These are phyloP conservation scores for Euleptes europaea DNA, from an alignment of 2,113 vertebrate genomes.

Conservation along the genomic window DNA sequence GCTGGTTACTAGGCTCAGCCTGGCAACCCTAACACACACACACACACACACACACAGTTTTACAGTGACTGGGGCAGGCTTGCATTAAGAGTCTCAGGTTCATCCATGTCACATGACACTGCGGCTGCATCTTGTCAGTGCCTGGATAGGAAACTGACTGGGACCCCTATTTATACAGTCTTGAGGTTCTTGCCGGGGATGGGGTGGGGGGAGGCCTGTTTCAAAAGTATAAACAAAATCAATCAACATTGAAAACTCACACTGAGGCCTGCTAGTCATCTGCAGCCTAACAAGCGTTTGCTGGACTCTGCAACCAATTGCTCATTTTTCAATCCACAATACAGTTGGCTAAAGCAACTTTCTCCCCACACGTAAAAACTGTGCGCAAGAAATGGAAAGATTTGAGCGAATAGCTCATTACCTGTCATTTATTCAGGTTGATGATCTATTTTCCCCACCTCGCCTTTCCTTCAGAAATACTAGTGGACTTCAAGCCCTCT, in stretches of 20 bases:
- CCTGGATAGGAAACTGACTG: background rate
- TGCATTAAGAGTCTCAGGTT: background rate
- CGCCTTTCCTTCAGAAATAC: too few relatives aligned
- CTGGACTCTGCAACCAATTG: background rate
- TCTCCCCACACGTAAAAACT: too few relatives aligned
- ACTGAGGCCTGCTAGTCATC: background rate
- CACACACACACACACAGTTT: background rate
- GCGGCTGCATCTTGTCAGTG: background rate
- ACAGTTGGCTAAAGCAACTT: too few relatives aligned
- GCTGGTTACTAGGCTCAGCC: too few relatives aligned
- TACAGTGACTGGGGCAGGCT: too few relatives aligned
- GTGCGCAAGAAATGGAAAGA: background rate
- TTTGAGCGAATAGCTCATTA: background rate
- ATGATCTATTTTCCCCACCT: background rate
- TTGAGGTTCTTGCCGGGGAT: too few relatives aligned
- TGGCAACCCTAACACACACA: too few relatives aligned
- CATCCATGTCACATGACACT: background rate
- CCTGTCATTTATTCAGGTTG: background rate
- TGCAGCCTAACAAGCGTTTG: background rate
- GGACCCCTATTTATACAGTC: background rate
- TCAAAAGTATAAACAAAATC: too few relatives aligned
- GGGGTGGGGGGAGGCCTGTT: too few relatives aligned
- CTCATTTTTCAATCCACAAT: background rate
- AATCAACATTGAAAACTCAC: too few relatives aligned
- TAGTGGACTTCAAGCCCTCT: too few relatives aligned